These are phyloP conservation scores for Colletes gigas DNA, from an alignment of 1,140 invertebrate genomes.

Conservation along the genomic window DNA sequence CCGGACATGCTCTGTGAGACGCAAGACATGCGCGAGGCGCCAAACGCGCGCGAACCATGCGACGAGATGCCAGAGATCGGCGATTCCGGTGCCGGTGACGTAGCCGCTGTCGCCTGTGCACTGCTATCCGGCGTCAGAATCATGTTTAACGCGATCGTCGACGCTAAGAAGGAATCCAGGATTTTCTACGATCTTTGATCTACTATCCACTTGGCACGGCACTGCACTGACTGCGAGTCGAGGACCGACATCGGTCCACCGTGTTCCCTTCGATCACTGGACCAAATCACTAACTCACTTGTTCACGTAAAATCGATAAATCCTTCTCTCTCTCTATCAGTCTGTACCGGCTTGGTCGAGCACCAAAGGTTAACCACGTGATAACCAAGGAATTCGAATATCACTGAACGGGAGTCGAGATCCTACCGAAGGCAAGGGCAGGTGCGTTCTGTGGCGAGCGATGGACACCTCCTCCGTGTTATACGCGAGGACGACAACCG, in stretches of 20 bases:
- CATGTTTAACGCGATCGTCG: slow-evolving; percentile 61
- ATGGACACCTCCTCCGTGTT: slow-evolving; percentile 24
- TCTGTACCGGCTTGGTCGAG: not conserved
- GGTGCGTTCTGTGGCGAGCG: slow-evolving; percentile 55
- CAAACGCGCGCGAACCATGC: slow-evolving; percentile 59
- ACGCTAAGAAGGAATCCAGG: not conserved
- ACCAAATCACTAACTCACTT: slow-evolving; percentile 41
- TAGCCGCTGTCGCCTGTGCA: slow-evolving; percentile 61
- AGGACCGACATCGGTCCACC: slow-evolving; percentile 51
- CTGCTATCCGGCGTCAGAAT: slow-evolving; percentile 78
- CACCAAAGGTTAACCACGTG: not conserved
- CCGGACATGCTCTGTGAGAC: slow-evolving; percentile 65
- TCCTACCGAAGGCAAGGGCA: slow-evolving; percentile 53
- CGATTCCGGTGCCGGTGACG: slow-evolving; percentile 64
- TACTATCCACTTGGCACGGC: slow-evolving; percentile 54
- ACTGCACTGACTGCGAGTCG: slow-evolving; percentile 51
- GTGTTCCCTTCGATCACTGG: slow-evolving; percentile 45
- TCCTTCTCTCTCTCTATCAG: not conserved
- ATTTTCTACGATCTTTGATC: not conserved
- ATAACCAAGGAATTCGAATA: not conserved
- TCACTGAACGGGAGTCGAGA: slow-evolving; percentile 1
- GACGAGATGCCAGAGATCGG: slow-evolving; percentile 67
- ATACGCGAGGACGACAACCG: slow-evolving; percentile 35
- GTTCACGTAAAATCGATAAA: not conserved
- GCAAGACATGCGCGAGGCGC: slow-evolving; percentile 65